A percentile compares a stretch with the other conserved stretches of the same genome.
Conservation (phyloP, 35 echinoderm and acorn worm genomes). For the Amphiura filiformis region DNA sequence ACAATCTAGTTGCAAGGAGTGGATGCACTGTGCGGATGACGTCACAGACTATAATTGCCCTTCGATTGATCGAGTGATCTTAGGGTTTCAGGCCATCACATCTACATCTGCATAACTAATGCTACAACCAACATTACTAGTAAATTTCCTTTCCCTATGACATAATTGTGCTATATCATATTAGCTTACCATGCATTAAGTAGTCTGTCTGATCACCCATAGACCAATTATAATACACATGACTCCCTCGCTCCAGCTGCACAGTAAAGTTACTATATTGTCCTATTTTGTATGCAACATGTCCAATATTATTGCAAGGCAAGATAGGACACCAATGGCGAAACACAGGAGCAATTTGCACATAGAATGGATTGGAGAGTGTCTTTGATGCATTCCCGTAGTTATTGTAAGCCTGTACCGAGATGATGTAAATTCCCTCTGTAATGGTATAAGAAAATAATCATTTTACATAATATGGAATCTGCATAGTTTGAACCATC, state of each 20-base stretch:
- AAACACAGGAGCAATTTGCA: slow-evolving; percentile 59
- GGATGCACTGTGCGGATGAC: too few relatives aligned
- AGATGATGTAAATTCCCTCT: slow-evolving; percentile 78
- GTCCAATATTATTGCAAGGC: slow-evolving; percentile 22
- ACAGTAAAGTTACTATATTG: slow-evolving; percentile 48
- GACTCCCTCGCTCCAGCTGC: slow-evolving; percentile 35
- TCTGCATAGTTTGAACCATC: not conserved
- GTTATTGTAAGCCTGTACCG: slow-evolving; percentile 61
- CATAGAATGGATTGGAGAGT: slow-evolving; percentile 49
- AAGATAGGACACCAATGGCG: not conserved
- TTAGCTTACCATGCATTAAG: slow-evolving; percentile 37
- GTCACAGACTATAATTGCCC: too few relatives aligned
- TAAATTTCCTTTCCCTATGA: not conserved
- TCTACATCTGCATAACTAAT: not conserved
- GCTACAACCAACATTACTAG: not conserved
- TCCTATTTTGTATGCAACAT: slow-evolving; percentile 44
- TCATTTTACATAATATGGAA: too few relatives aligned
- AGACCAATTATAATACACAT: slow-evolving; percentile 87
- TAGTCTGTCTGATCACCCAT: slow-evolving; percentile 98
- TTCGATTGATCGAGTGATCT: not conserved
- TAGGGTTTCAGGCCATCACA: not conserved
- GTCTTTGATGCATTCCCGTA: slow-evolving; percentile 48
- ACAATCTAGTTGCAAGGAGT: too few relatives aligned
- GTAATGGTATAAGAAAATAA: slow-evolving; percentile 20
- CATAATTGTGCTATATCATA: not conserved